phyloP scores from a whole-genome alignment of 2,888 invertebrate genomes.

The Drosophila formosana region DNA sequence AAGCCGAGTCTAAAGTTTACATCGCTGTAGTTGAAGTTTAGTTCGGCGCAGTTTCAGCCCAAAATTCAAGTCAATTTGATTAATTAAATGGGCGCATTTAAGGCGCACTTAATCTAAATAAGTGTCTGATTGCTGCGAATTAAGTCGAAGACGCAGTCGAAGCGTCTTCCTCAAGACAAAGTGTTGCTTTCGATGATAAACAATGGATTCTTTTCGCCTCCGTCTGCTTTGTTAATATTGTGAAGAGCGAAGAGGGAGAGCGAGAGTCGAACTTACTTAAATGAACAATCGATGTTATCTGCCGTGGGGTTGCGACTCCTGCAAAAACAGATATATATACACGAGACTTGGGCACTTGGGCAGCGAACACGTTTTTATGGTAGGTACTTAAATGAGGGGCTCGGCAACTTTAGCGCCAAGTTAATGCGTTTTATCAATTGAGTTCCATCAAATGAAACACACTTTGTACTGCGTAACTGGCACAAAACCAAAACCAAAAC shows the following conservation, averaged over 20 bases:
- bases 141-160: slow-evolving; percentile 19
- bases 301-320: slow-evolving; percentile 8
- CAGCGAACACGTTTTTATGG: slow-evolving; percentile 60
- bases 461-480: slow-evolving; percentile 56
- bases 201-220: slow-evolving; percentile 37
- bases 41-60: slow-evolving; percentile 21
- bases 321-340: not conserved
- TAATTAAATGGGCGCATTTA: slow-evolving; percentile 68
- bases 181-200: slow-evolving; percentile 44
- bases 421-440: slow-evolving; percentile 81
- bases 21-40: not conserved
- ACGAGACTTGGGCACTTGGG: slow-evolving; percentile 14
- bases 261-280: slow-evolving; percentile 50
- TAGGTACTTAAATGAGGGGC: slow-evolving; percentile 40
- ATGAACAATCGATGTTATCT: slow-evolving; percentile 73
- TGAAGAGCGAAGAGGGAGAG: not conserved
- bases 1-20: not conserved
- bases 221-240: slow-evolving; percentile 12
- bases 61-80: slow-evolving; percentile 66
- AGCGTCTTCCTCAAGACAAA: slow-evolving; percentile 29
- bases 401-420: slow-evolving; percentile 66
- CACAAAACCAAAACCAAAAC: not conserved
- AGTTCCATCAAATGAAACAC: slow-evolving; percentile 78
- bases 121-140: slow-evolving; percentile 55
- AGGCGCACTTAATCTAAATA: slow-evolving; percentile 63